Evolutionary conservation across 2,113 vertebrate genomes (phyloP), one percentile per base, ranked within the genome.

Genomic region (Barnardius zonarius): DNA sequence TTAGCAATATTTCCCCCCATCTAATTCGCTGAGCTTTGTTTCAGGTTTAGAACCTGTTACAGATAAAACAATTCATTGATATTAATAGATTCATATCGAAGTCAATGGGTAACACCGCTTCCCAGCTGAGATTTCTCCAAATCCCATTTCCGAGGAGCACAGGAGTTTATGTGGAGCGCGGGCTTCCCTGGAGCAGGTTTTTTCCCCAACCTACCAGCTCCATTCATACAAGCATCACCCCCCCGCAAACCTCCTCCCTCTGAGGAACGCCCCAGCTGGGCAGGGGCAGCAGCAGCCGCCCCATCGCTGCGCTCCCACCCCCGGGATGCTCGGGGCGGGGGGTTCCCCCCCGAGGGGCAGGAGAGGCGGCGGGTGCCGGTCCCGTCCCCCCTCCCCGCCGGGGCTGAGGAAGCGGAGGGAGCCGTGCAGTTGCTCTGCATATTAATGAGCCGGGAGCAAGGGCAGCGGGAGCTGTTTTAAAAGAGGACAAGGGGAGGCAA

Each of bases 391-490:
- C 88, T 76, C 93, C 86, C 94, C 62, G 41, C 57, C 67, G 90
- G 87, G 89, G 95, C 92, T 97, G 97, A 96, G 97, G 98, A 97
- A 98, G 98, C 98, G 97, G 95, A 97, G 98, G 98, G 98, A 99
- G 98, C 99, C 98, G 98, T 96, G 96, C 98, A 97, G 97, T 98
- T 95, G 98, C 96, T 98, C 86, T 98, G 99, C 98, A 99, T 99
- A 98, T 99, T 99, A 99, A 99, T 99, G 99, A 99, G 99, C 96
- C 92, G 91, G 91, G 81, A 43, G 97, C 84, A 51, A 95, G 97
- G 97, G 98, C 98, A 96, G 95, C 97, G 98, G 98, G 97, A 98
- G 84, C 95, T 90, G 97, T 98, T 98, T 99, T 99, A 99, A 98
- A 99, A 98, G 98, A 98, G 98, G 98, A 95, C 93, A 49, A 93